phyloP scores from a whole-genome alignment of 2,888 invertebrate species.

The Merodon equestris region DNA sequence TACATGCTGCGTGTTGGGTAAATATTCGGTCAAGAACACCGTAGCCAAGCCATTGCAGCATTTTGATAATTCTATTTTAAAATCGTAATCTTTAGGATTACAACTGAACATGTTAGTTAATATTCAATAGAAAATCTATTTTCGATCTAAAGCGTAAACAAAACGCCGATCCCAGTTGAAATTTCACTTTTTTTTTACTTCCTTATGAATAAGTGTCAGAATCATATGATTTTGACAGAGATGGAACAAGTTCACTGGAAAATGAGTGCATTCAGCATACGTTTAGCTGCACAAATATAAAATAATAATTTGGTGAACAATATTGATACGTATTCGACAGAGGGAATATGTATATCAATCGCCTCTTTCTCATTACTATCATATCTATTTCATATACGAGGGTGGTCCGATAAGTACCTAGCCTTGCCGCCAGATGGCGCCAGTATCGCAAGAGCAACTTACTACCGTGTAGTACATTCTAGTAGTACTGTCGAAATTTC shows the following conservation, averaged over 20 bases:
- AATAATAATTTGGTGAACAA: too few relatives aligned
- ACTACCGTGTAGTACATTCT: too few relatives aligned
- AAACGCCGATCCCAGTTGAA: constrained; percentile 19
- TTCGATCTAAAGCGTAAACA: constrained; percentile 48
- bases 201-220: constrained; percentile 33
- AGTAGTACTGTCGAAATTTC: too few relatives aligned
- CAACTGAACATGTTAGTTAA: constrained; percentile 80
- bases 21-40: constrained; percentile 85
- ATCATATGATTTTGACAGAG: constrained; percentile 35
- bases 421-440: too few relatives aligned
- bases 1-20: constrained; percentile 83
- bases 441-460: too few relatives aligned
- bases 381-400: too few relatives aligned
- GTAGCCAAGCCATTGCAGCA: constrained; percentile 86
- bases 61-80: constrained; percentile 84
- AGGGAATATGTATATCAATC: too few relatives aligned
- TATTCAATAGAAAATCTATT: background rate
- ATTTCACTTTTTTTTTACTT: constrained; percentile 2
- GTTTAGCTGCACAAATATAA: too few relatives aligned
- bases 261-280: background rate
- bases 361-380: too few relatives aligned
- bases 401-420: too few relatives aligned
- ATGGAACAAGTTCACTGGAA: constrained; percentile 23
- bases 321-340: too few relatives aligned
- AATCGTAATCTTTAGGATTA: constrained; percentile 83